These are phyloP conservation scores for Tarsius wallacei DNA, from an alignment of 2,797 vertebrate genomes.

Conservation along the genomic window DNA sequence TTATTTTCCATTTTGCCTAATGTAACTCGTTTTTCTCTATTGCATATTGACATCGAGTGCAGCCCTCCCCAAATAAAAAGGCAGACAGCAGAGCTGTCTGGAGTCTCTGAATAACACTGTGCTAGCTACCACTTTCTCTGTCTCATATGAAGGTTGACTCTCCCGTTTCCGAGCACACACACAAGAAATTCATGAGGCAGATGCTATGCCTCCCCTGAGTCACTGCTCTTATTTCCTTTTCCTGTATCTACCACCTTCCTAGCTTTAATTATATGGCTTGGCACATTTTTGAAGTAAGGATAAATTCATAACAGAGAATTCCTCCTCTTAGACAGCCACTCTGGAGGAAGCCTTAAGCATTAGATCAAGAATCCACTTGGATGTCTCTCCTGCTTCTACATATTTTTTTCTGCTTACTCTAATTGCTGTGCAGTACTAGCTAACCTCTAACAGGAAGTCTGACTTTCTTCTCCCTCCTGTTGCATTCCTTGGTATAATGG, in stretches of 20 bases:
- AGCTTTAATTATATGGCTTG: conserved; percentile 71
- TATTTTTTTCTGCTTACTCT: conserved; percentile 14
- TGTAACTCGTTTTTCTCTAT: not conserved
- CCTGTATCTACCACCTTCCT: not conserved
- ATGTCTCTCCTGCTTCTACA: not conserved
- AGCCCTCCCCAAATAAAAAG: not conserved
- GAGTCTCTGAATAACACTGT: not conserved
- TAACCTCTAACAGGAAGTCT: conserved; percentile 24
- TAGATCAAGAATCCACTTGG: conserved; percentile 53
- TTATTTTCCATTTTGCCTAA: not conserved
- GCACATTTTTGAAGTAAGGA: conserved; percentile 57
- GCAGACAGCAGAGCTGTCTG: not conserved
- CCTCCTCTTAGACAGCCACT: conserved; percentile 37
- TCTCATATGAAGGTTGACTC: not conserved
- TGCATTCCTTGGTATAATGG: conserved; percentile 52
- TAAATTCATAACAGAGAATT: conserved; percentile 60
- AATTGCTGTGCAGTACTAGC: conserved; percentile 44
- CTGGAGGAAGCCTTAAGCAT: conserved; percentile 49
- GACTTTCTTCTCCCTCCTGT: conserved; percentile 41
- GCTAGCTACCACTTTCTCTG: not conserved
- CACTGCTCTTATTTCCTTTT: conserved; percentile 70
- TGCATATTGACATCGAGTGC: not conserved
- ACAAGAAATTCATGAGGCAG: conserved; percentile 58
- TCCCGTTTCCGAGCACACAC: not conserved
- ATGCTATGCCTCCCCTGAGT: conserved; percentile 4